A percentile compares a stretch with the other conserved stretches of the same genome.
These are phyloP conservation scores for Thaumetopoea pityocampa DNA, from an alignment of 1,140 invertebrate genomes.

Conservation along the genomic window DNA sequence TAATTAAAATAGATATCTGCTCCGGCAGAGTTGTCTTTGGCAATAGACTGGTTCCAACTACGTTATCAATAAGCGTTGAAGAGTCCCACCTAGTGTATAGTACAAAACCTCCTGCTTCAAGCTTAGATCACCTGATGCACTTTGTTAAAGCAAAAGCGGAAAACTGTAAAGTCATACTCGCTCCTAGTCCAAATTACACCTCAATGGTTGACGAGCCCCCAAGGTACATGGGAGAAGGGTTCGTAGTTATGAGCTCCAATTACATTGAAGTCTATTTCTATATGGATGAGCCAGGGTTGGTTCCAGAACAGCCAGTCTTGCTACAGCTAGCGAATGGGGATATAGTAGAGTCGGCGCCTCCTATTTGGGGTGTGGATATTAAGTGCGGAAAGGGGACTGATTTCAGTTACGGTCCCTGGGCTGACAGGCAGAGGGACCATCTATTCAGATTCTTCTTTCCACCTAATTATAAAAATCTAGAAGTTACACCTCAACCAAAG, in stretches of 20 bases:
- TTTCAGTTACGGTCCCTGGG: constrained; percentile 99
- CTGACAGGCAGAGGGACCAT: constrained; percentile 96
- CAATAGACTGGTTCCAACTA: constrained; percentile 96
- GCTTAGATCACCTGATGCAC: constrained; percentile 97
- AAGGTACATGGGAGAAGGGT: constrained; percentile 98
- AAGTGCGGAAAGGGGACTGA: constrained; percentile 98
- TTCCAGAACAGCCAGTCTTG: constrained; percentile 92
- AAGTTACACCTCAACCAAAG: constrained; percentile 85
- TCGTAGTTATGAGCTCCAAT: constrained; percentile 96
- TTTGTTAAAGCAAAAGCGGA: constrained; percentile 96
- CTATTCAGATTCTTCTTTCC: constrained; percentile 98
- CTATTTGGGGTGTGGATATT: constrained; percentile 96
- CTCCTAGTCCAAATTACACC: constrained; percentile 95
- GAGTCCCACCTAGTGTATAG: constrained; percentile 97
- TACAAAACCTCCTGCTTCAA: constrained; percentile 94
- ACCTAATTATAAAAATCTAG: constrained; percentile 87
- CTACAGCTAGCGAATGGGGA: constrained; percentile 95
- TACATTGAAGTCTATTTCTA: constrained; percentile 96
- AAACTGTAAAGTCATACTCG: constrained; percentile 95
- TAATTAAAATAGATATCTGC: constrained; percentile 96
- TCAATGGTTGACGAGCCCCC: constrained; percentile 96
- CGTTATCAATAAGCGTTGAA: constrained; percentile 94
- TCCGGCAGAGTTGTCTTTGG: constrained; percentile 96
- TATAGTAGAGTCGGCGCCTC: constrained; percentile 92
- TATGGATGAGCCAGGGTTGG: constrained; percentile 95